These are phyloP conservation scores for Notarius lentiginosus DNA, from an alignment of 2,113 vertebrate genomes.

Conservation along the genomic window DNA sequence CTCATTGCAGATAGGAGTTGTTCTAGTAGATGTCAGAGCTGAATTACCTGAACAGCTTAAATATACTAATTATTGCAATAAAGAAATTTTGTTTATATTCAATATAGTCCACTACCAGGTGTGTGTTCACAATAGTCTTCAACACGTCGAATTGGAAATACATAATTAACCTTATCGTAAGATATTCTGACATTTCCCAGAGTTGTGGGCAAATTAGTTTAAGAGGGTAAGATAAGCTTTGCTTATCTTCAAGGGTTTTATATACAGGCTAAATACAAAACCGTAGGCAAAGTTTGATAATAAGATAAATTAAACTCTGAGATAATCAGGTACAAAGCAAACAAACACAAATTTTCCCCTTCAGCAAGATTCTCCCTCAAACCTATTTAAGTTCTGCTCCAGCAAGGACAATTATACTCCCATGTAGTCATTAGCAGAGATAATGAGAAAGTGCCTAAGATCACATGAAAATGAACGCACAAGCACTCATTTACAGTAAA, in stretches of 20 bases:
- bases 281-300: conserved; percentile 71
- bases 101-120: background rate
- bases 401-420: conserved; percentile 54
- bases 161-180: conserved; percentile 64
- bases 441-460: conserved; percentile 33
- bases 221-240: conserved; percentile 58
- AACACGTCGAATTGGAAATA: conserved; percentile 53
- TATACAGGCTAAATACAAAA: conserved; percentile 71
- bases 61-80: background rate
- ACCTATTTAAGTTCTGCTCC: conserved; percentile 56
- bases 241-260: conserved; percentile 67
- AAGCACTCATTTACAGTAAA: conserved; percentile 8
- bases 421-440: conserved; percentile 54
- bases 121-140: background rate
- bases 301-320: conserved; percentile 73
- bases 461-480: conserved; percentile 18
- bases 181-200: conserved; percentile 46
- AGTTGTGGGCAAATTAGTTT: conserved; percentile 58
- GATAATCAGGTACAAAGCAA: conserved; percentile 68
- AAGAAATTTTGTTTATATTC: background rate
- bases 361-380: conserved; percentile 54
- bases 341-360: conserved; percentile 59
- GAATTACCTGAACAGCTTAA: background rate
- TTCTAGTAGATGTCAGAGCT: background rate
- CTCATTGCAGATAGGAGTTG: background rate